Percentiles rank a stretch among this genome's conserved stretches.
Conservation (phyloP, 2,113 vertebrate genomes). For the Pogona vitticeps region DNA sequence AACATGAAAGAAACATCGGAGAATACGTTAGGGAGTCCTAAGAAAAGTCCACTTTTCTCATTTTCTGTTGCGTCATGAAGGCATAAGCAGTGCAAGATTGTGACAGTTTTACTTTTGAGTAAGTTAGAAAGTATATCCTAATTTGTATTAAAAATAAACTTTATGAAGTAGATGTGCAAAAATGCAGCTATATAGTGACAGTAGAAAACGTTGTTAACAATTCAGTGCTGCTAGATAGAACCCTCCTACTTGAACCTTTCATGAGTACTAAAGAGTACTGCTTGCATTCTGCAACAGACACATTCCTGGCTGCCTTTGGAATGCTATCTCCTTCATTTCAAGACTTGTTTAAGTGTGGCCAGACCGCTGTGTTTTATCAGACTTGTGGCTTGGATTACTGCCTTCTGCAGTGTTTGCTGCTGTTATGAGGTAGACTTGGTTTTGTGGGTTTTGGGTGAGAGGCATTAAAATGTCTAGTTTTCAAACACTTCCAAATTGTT, state of each 20-base stretch:
- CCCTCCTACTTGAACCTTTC: background rate
- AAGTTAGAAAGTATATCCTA: background rate
- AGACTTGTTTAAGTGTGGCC: background rate
- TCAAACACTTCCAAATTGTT: background rate
- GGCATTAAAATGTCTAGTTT: background rate
- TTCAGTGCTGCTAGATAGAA: background rate
- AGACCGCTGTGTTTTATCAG: background rate
- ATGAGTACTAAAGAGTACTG: background rate
- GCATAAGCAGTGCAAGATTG: background rate
- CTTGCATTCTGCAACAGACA: background rate
- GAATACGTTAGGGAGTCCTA: background rate
- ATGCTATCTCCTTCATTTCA: background rate
- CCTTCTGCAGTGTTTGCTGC: background rate
- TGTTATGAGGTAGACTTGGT: background rate
- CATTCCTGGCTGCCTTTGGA: background rate
- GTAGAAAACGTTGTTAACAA: background rate
- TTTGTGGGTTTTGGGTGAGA: background rate
- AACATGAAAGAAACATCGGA: background rate
- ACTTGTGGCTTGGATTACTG: background rate
- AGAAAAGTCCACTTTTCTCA: background rate
- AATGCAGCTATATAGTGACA: background rate
- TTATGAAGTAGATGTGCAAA: constrained; percentile 1
- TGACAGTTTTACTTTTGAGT: background rate
- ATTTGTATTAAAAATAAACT: background rate
- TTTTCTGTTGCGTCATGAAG: background rate